A percentile compares a stretch with the other conserved stretches of the same genome.
Evolutionary conservation across 2,797 vertebrate genomes (phyloP).

Genomic region (Antennarius maculatus): DNA sequence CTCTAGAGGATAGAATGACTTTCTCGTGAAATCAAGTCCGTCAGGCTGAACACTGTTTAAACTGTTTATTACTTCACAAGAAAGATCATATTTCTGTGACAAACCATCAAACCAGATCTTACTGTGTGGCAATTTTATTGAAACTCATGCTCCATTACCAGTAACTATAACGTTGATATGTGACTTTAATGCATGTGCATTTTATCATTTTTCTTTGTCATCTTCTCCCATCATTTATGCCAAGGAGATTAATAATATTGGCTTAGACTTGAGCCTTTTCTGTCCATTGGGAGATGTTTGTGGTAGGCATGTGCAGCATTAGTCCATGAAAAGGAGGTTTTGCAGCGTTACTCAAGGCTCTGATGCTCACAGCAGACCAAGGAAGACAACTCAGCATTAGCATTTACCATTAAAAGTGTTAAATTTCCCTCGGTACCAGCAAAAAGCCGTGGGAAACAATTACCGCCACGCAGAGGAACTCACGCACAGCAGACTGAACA

Average conservation of each 20-base stretch:
- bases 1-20: constrained; percentile 14
- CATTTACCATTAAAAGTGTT: constrained; percentile 63
- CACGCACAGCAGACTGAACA: constrained; percentile 29
- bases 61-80: constrained; percentile 15
- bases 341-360: constrained; percentile 34
- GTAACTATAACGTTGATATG: not conserved
- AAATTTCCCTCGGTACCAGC: constrained; percentile 57
- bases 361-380: constrained; percentile 51
- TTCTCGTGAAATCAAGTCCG: constrained; percentile 8
- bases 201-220: constrained; percentile 11
- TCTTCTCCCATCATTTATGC: not conserved
- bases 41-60: constrained; percentile 11
- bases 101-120: constrained; percentile 15
- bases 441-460: constrained; percentile 62
- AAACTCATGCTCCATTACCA: constrained; percentile 4
- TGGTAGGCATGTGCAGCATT: constrained; percentile 45
- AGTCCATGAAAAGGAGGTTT: constrained; percentile 48
- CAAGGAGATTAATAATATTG: not conserved
- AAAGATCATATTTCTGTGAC: constrained; percentile 19
- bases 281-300: constrained; percentile 31
- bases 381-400: constrained; percentile 44
- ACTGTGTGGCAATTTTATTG: constrained; percentile 16
- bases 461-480: constrained; percentile 37
- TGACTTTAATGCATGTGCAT: constrained; percentile 7
- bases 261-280: constrained; percentile 13